Base-by-base conservation (phyloP, 2,113 vertebrate genomes). In the Ancistrus triradiatus region DNA sequence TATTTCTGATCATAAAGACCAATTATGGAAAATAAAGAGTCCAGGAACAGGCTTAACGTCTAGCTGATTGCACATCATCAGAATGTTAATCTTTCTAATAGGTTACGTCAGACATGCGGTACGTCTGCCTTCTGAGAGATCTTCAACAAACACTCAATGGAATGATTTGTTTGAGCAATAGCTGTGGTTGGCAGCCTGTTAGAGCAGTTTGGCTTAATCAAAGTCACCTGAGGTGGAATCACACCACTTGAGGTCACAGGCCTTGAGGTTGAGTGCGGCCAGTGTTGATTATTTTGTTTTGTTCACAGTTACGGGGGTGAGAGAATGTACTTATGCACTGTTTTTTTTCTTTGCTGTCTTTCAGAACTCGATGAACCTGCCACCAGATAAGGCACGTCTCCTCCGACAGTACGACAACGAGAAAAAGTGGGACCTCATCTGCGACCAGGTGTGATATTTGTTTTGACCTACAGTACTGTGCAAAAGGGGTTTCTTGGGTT, bases 391-490 rank as follows among this genome's bases (percentile, higher is more conserved):
- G 84, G 95, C 95, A 11, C 87, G 93, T 42, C 92, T 97, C 13
- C 91, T 98, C 60, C 79, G 94, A 2, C 95, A 97, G 74, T 98
- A 98, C 0, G 95, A 98, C 86, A 97, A 94, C 0, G 93, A 96
- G 83, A 97, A 98, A 80, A 98, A 98, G 72, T 98, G 95, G 95
- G 95, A 96, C 77, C 91, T 97, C 59, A 97, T 97, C 77, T 97
- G 95, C 40, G 95, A 97, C 82, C 95, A 97, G 94, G 95, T 97
- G 81, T 14, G 50, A 21, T 58, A 25, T 38, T 52, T 28, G 9
- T 24, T 47, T 6, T 37, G n/a, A 48, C 31, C 6, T 17, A 15
- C 14, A 35, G n/a, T n/a, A n/a, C n/a, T n/a, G n/a, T n/a, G n/a
- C n/a, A n/a, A n/a, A n/a, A n/a, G n/a, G n/a, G n/a, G n/a, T n/a